Percentiles rank a stretch among this genome's conserved stretches.
phyloP scores from a whole-genome alignment of 2,888 invertebrate genomes.

The Plutella xylostella region DNA sequence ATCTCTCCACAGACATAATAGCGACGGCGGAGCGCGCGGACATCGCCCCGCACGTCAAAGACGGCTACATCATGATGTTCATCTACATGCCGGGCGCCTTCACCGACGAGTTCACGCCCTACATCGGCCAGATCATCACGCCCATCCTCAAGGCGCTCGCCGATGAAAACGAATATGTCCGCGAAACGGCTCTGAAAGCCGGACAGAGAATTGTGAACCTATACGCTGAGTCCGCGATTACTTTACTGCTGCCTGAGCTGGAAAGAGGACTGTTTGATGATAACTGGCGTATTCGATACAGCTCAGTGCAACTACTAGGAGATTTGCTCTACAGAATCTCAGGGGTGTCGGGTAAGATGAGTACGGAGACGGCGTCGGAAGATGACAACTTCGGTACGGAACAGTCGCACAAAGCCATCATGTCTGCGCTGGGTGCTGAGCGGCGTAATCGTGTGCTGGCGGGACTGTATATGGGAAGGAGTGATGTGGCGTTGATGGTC shows the following conservation, averaged over 20 bases:
- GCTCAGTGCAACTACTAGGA: constrained; percentile 94
- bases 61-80: constrained; percentile 99
- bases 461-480: constrained; percentile 96
- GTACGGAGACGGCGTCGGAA: constrained; percentile 97
- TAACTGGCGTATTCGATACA: constrained; percentile 97
- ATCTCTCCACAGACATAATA: constrained; percentile 82
- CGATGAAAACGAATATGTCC: constrained; percentile 98
- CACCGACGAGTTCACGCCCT: constrained; percentile 94
- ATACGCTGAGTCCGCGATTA: constrained; percentile 96
- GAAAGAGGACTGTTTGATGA: constrained; percentile 96
- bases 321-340: constrained; percentile 96
- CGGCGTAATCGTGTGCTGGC: constrained; percentile 93
- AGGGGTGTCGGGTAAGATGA: constrained; percentile 99
- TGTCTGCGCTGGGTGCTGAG: constrained; percentile 88
- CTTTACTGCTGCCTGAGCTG: constrained; percentile 91
- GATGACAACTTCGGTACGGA: constrained; percentile 99
- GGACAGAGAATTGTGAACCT: constrained; percentile 97
- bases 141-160: constrained; percentile 97
- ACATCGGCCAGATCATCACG: constrained; percentile 96
- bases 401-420: constrained; percentile 92
- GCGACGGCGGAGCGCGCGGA: constrained; percentile 92
- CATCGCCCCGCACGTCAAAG: constrained; percentile 96
- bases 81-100: constrained; percentile 99
- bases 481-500: constrained; percentile 96
- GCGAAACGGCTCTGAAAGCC: constrained; percentile 96